Base-by-base conservation (phyloP, 2,113 vertebrate genomes). In the Myotis brandtii region DNA sequence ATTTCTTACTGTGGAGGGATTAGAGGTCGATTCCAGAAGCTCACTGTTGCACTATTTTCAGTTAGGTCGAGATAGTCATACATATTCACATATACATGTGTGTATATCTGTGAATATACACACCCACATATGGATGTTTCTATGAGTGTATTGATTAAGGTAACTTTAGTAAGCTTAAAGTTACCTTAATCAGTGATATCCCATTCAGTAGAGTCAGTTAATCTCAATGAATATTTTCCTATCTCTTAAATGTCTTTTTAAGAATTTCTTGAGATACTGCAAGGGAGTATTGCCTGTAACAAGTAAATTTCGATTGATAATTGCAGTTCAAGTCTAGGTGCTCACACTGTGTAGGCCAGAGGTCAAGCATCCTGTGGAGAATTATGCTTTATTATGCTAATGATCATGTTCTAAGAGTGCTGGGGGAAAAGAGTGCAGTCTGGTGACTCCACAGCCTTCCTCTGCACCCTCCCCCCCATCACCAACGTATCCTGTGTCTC, bases 221-320 rank as follows among this genome's bases (percentile, higher is more conserved):
- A 72, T 82, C 14, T 82, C 54, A 73, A n/a, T 9, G 73, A 21
- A 75, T 66, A 67, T 34, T 70, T 89, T 80, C 66, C 17, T 20
- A 14, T 76, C 37, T 54, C 80, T 79, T 84, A 59, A 67, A 94
- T 77, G 9, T n/a, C 32, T 54, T 32, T 40, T 72, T 43, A 95
- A 86, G 25, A 69, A 34, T 40, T 80, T 86, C 14, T 64, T 86
- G 75, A 93, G 40, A 32, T 81, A 56, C 1, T 48, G 37, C 23
- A 88, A 72, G 79, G 37, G 20, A 79, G 37, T 66, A 34, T 90
- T 54, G 3, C 37, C 43, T 92, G 23, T 18, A 93, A 75, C 3
- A 84, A 75, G 46, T 54, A 67, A 64, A 79, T 77, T 46, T 67
- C 11, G 2, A 16, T 32, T 56, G 9, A 27, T 67, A 73, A 66